Evolutionary conservation across 2,888 invertebrate genomes (phyloP).

Genomic region (Drosophila vallismaia): DNA sequence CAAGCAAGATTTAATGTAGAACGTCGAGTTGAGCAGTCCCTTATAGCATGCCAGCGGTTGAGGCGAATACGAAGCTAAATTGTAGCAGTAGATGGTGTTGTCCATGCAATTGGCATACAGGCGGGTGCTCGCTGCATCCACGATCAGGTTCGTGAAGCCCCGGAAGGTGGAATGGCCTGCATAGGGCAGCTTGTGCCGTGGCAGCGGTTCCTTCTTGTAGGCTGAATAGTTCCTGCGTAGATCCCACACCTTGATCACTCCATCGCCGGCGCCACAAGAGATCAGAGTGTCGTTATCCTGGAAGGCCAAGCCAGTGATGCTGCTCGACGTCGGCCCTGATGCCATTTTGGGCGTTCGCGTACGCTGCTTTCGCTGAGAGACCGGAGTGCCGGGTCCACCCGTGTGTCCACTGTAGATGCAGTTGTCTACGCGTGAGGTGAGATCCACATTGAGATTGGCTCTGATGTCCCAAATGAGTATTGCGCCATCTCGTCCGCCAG

Average conservation of each 20-base stretch:
- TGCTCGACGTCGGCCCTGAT: slow-evolving; percentile 86
- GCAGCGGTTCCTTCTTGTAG: slow-evolving; percentile 88
- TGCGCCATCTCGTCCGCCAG: slow-evolving; percentile 94
- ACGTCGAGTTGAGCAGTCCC: slow-evolving; percentile 92
- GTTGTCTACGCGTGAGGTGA: slow-evolving; percentile 88
- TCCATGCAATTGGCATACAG: slow-evolving; percentile 95
- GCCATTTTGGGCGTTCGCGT: slow-evolving; percentile 83
- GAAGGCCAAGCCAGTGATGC: slow-evolving; percentile 93
- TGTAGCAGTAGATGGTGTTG: slow-evolving; percentile 93
- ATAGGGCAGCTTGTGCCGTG: slow-evolving; percentile 90
- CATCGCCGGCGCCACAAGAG: slow-evolving; percentile 94
- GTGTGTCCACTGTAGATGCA: slow-evolving; percentile 85
- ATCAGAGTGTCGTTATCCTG: slow-evolving; percentile 91
- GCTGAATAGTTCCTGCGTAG: slow-evolving; percentile 91
- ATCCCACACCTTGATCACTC: slow-evolving; percentile 94
- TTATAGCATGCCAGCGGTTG: slow-evolving; percentile 87
- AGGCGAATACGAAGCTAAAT: slow-evolving; percentile 88
- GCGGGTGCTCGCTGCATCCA: slow-evolving; percentile 88
- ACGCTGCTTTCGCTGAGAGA: slow-evolving; percentile 84
- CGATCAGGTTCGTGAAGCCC: slow-evolving; percentile 91
- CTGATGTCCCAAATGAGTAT: slow-evolving; percentile 94
- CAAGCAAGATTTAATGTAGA: slow-evolving; percentile 93
- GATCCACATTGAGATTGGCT: slow-evolving; percentile 84
- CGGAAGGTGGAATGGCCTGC: slow-evolving; percentile 88
- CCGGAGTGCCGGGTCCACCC: slow-evolving; percentile 84